phyloP scores from a whole-genome alignment of 2,113 vertebrate species.

The Nannobrachium achirus region DNA sequence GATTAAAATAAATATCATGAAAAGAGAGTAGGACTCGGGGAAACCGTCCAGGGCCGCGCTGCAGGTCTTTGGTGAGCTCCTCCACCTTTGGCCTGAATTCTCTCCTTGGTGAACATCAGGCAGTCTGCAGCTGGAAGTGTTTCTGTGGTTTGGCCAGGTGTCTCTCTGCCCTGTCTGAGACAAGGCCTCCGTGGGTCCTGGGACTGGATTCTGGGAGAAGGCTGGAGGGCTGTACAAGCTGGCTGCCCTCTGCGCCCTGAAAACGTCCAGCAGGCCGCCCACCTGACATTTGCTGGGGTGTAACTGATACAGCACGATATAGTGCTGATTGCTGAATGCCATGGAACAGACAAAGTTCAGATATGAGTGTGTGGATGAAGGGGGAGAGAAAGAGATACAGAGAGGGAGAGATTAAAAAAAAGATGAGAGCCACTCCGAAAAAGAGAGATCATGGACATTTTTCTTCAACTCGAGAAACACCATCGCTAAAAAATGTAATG shows the following conservation, averaged over 20 bases:
- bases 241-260: constrained; percentile 66
- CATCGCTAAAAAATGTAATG: constrained; percentile 63
- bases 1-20: constrained; percentile 35
- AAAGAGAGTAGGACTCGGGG: constrained; percentile 17
- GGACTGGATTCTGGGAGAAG: constrained; percentile 62
- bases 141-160: constrained; percentile 81
- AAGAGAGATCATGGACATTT: constrained; percentile 65
- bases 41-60: constrained; percentile 38
- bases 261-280: constrained; percentile 73
- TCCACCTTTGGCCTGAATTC: constrained; percentile 80
- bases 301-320: constrained; percentile 69
- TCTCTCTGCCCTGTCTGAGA: constrained; percentile 69
- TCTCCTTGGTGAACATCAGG: constrained; percentile 72
- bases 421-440: background rate
- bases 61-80: constrained; percentile 53
- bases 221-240: constrained; percentile 57
- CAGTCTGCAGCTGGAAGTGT: constrained; percentile 77
- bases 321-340: no score
- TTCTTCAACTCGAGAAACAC: constrained; percentile 54
- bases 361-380: constrained; percentile 52
- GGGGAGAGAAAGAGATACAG: constrained; percentile 38
- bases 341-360: constrained; percentile 64
- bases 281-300: constrained; percentile 75
- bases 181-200: constrained; percentile 71
- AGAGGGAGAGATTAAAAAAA: constrained; percentile 14